Evolutionary conservation across 2,888 invertebrate species (phyloP).

Genomic region (Drosophila dives): DNA sequence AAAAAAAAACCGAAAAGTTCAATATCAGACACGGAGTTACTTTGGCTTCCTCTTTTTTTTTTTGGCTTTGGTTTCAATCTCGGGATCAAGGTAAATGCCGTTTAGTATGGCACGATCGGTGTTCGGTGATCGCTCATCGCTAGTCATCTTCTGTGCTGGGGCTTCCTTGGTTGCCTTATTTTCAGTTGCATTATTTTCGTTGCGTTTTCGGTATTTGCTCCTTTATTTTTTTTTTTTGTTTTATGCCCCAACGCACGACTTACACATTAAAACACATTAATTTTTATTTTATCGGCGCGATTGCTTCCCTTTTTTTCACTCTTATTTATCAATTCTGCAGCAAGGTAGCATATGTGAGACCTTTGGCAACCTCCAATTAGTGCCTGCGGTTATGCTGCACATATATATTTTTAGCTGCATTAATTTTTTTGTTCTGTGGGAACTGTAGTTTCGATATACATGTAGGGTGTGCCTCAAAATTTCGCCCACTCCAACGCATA

Average conservation of each 20-base stretch:
- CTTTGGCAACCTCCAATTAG: constrained; percentile 78
- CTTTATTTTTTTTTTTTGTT: constrained; percentile 31
- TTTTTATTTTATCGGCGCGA: constrained; percentile 67
- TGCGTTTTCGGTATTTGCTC: constrained; percentile 29
- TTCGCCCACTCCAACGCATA: constrained; percentile 24
- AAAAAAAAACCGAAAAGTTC: constrained; percentile 66
- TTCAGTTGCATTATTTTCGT: constrained; percentile 51
- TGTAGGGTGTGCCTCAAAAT: constrained; percentile 56
- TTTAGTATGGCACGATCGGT: constrained; percentile 75
- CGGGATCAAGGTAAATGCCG: constrained; percentile 76
- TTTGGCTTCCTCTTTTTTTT: constrained; percentile 57
- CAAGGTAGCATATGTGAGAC: constrained; percentile 69
- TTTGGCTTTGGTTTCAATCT: constrained; percentile 34
- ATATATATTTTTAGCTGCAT: constrained; percentile 62
- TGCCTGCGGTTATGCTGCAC: constrained; percentile 51
- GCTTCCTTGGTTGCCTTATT: constrained; percentile 60
- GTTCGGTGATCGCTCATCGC: constrained; percentile 66
- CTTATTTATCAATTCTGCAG: constrained; percentile 62
- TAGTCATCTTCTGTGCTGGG: constrained; percentile 55
- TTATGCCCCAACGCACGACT: constrained; percentile 80
- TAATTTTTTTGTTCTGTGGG: constrained; percentile 56
- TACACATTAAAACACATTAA: constrained; percentile 82
- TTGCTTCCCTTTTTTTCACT: constrained; percentile 53
- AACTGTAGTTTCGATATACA: constrained; percentile 53
- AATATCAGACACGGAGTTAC: constrained; percentile 67